Percentiles rank a stretch among this genome's conserved stretches.
phyloP scores from a whole-genome alignment of 2,797 vertebrate genomes.

The Sebastes elongatus region DNA sequence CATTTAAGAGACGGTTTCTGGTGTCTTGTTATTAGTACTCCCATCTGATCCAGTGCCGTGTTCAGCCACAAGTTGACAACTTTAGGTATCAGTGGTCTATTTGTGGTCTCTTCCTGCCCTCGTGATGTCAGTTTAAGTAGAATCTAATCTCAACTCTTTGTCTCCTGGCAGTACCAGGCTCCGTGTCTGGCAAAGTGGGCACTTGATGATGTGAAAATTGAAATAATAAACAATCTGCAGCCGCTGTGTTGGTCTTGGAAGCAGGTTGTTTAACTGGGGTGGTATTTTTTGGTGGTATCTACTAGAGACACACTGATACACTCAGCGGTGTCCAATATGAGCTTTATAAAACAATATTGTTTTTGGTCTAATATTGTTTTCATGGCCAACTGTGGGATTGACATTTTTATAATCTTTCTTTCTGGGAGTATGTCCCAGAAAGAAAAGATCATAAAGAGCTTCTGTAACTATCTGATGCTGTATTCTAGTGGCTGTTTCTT shows the following conservation, averaged over 20 bases:
- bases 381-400: neutral
- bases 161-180: neutral
- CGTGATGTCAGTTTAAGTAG: neutral
- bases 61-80: neutral
- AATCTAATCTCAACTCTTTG: neutral
- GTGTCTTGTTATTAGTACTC: neutral
- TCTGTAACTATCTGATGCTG: neutral
- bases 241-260: slow-evolving; percentile 27
- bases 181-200: neutral
- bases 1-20: neutral
- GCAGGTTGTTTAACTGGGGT: neutral
- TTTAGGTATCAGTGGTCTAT: neutral
- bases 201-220: slow-evolving; percentile 13
- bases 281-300: neutral
- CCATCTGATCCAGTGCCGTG: neutral
- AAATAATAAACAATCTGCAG: slow-evolving; percentile 13
- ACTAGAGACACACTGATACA: neutral
- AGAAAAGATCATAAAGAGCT: neutral
- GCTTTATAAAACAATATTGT: neutral
- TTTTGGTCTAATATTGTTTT: slow-evolving; percentile 7
- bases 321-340: neutral
- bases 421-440: neutral
- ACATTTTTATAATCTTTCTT: slow-evolving; percentile 8
- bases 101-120: neutral
- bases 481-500: neutral